These are phyloP conservation scores for Heliconius hewitsoni DNA, from an alignment of 1,140 invertebrate species.

Conservation along the genomic window DNA sequence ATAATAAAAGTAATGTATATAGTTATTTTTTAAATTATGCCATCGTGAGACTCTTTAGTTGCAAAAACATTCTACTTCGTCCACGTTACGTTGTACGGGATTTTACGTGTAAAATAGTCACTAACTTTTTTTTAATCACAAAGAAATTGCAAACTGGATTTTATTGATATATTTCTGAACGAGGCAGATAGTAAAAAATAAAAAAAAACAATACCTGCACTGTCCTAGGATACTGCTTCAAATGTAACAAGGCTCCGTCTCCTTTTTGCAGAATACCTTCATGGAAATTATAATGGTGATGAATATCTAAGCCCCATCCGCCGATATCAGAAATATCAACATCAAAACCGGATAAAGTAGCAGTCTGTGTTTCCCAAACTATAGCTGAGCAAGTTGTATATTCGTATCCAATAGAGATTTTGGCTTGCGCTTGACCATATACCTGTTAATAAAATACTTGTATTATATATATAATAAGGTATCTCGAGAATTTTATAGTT, in stretches of 20 bases:
- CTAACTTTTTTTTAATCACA: no score
- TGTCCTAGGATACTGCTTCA: constrained; percentile 95
- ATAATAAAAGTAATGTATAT: no score
- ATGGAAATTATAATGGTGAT: constrained; percentile 99
- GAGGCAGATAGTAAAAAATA: no score
- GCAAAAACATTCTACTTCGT: no score
- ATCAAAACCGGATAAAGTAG: constrained; percentile 97
- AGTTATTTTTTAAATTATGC: no score
- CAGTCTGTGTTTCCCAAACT: constrained; percentile 97
- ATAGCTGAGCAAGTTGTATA: constrained; percentile 92
- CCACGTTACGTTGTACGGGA: no score
- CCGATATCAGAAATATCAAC: constrained; percentile 98
- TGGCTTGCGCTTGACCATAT: constrained; percentile 92
- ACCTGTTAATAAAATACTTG: constrained; percentile 74
- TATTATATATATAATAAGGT: not conserved
- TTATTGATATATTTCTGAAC: no score
- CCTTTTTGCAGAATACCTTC: constrained; percentile 98
- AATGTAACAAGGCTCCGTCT: constrained; percentile 95
- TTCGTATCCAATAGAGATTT: constrained; percentile 96
- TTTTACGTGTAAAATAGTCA: no score
- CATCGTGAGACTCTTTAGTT: no score
- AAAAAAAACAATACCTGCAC: constrained; percentile 82
- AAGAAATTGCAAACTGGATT: no score
- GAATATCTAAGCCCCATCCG: constrained; percentile 98
- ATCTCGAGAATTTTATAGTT: not conserved